Evolutionary conservation across 2,888 invertebrate genomes (phyloP).

Genomic region (Sesia apiformis): DNA sequence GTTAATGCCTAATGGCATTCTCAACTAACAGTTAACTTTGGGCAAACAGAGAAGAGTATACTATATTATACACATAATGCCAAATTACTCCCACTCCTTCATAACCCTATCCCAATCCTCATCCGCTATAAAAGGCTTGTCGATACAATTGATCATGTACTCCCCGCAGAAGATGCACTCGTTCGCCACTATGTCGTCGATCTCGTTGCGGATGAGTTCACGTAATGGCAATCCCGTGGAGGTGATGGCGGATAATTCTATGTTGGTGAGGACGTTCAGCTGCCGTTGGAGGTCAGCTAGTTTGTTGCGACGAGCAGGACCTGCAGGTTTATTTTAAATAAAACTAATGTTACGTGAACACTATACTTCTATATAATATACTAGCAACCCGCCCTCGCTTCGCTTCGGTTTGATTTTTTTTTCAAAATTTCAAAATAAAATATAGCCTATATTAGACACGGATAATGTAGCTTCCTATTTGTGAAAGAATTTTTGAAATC

Average conservation of each 20-base stretch:
- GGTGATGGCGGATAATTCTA: constrained; percentile 54
- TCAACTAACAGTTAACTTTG: too few species aligned
- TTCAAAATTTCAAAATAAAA: too few species aligned
- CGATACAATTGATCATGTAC: constrained; percentile 91
- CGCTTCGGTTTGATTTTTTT: too few species aligned
- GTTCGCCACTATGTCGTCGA: constrained; percentile 91
- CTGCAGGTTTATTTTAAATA: constrained; percentile 25
- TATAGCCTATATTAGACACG: too few species aligned
- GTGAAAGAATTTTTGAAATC: too few species aligned
- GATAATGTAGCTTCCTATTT: too few species aligned
- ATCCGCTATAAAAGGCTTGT: constrained; percentile 89
- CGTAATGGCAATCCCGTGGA: constrained; percentile 66
- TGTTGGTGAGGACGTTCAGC: constrained; percentile 67
- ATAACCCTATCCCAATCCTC: constrained; percentile 87
- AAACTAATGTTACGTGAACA: not conserved
- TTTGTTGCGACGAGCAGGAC: constrained; percentile 74
- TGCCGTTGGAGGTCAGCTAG: constrained; percentile 78
- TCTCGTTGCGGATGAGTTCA: constrained; percentile 83
- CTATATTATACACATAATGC: not conserved
- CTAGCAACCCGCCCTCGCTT: not conserved
- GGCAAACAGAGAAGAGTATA: too few species aligned
- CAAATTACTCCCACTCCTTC: constrained; percentile 86
- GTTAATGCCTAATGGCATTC: too few species aligned
- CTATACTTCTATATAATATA: not conserved
- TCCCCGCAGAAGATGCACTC: constrained; percentile 97